Evolutionary conservation across 2,888 invertebrate species (phyloP).

Genomic region (Melanostoma mellinum): DNA sequence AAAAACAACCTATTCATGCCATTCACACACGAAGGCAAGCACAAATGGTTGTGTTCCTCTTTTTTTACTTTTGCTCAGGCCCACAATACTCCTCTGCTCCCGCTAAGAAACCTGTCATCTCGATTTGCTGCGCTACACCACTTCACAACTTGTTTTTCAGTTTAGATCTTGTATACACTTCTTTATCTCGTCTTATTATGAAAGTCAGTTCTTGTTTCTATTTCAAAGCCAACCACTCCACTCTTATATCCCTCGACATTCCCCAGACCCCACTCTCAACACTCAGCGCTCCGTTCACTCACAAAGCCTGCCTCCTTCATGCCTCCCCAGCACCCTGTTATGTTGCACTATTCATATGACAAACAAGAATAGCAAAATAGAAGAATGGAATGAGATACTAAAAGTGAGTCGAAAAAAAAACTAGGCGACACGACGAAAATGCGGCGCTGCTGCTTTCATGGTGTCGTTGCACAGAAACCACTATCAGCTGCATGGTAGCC

Average conservation of each 20-base stretch:
- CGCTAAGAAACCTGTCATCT: slow-evolving; percentile 14
- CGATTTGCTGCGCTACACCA: slow-evolving; percentile 33
- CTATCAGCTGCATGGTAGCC: slow-evolving; percentile 51
- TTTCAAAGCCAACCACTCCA: slow-evolving; percentile 8
- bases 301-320: not conserved
- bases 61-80: not conserved
- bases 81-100: not conserved
- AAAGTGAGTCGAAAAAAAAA: slow-evolving; percentile 4
- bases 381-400: slow-evolving; percentile 37
- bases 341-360: slow-evolving; percentile 14
- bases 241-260: not conserved
- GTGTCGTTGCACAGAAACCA: slow-evolving; percentile 49
- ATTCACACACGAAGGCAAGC: slow-evolving; percentile 12
- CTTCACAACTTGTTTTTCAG: slow-evolving; percentile 46
- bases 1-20: slow-evolving; percentile 10
- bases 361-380: slow-evolving; percentile 32
- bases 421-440: slow-evolving; percentile 35
- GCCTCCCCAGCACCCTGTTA: not conserved
- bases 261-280: not conserved
- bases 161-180: slow-evolving; percentile 22
- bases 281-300: not conserved
- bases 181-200: slow-evolving; percentile 31
- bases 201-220: slow-evolving; percentile 38
- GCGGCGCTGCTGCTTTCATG: slow-evolving; percentile 26
- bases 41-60: not conserved